These are phyloP conservation scores for Augochlorella aurata DNA, from an alignment of 2,888 invertebrate species.

Conservation along the genomic window DNA sequence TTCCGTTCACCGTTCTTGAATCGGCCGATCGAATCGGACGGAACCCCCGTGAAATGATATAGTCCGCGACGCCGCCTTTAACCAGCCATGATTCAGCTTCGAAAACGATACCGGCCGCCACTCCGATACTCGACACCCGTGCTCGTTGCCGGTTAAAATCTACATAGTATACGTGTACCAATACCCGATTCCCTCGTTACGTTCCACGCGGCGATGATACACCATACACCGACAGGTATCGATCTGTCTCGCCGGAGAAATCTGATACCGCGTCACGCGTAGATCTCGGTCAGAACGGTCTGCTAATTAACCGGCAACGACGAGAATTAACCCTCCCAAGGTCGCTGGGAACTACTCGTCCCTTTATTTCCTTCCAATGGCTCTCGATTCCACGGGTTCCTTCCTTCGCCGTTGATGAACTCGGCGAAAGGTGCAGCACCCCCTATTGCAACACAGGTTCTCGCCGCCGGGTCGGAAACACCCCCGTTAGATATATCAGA, in stretches of 20 bases:
- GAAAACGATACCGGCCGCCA: conserved; percentile 52
- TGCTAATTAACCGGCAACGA: not conserved
- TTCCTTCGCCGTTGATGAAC: too few species aligned
- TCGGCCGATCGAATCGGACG: not conserved
- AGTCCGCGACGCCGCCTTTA: conserved; percentile 32
- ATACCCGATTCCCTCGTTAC: conserved; percentile 35
- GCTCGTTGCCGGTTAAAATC: conserved; percentile 38
- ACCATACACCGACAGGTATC: conserved; percentile 14
- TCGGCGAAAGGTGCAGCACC: too few species aligned
- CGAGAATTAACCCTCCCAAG: not conserved
- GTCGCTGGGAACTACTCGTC: not conserved
- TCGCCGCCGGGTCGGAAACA: too few species aligned
- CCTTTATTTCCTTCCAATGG: not conserved
- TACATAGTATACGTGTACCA: not conserved
- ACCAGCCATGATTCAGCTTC: conserved; percentile 46
- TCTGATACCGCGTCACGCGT: conserved; percentile 21
- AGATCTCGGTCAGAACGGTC: conserved; percentile 14
- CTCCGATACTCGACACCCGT: conserved; percentile 54
- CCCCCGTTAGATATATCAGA: too few species aligned
- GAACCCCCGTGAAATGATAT: not conserved
- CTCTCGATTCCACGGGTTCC: too few species aligned
- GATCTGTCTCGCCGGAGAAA: conserved; percentile 37
- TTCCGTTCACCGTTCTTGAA: not conserved
- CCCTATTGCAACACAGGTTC: too few species aligned
- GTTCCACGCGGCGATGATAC: conserved; percentile 32